Conservation (phyloP, 2,888 invertebrate species). For the Pristionchus maxplancki region DNA sequence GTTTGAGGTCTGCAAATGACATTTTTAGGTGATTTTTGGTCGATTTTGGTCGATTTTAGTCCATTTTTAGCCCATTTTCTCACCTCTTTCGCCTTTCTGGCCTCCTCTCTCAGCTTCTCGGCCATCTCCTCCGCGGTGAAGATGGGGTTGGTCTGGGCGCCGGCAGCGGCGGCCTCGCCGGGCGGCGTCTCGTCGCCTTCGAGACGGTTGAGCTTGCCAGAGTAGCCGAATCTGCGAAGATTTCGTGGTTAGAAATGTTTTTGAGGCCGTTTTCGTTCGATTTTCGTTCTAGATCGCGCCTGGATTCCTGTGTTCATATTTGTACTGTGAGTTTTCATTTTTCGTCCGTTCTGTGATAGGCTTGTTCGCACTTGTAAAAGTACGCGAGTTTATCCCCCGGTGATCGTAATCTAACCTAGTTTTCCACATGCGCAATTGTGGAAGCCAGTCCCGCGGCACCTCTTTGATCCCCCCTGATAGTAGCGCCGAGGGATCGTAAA, state of each 20-base stretch:
- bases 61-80: background rate
- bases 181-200: constrained; percentile 62
- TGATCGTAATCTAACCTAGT: too few species aligned
- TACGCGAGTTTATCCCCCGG: too few species aligned
- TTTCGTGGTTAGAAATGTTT: too few species aligned
- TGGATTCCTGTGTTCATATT: too few species aligned
- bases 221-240: constrained; percentile 66
- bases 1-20: constrained; percentile 25
- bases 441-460: too few species aligned
- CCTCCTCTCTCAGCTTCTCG: constrained; percentile 25
- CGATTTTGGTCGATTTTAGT: background rate
- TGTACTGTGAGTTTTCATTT: too few species aligned
- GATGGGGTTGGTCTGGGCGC: constrained; percentile 2
- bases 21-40: background rate
- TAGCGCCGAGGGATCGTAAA: background rate
- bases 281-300: too few species aligned
- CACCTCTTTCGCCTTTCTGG: constrained; percentile 40
- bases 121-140: constrained; percentile 53
- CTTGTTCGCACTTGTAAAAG: too few species aligned
- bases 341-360: too few species aligned
- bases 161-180: constrained; percentile 53
- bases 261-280: too few species aligned
- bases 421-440: too few species aligned
- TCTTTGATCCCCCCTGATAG: background rate
- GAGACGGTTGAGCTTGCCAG: constrained; percentile 67